Base-by-base conservation (phyloP, 2,113 vertebrate genomes). In the Procavia capensis region DNA sequence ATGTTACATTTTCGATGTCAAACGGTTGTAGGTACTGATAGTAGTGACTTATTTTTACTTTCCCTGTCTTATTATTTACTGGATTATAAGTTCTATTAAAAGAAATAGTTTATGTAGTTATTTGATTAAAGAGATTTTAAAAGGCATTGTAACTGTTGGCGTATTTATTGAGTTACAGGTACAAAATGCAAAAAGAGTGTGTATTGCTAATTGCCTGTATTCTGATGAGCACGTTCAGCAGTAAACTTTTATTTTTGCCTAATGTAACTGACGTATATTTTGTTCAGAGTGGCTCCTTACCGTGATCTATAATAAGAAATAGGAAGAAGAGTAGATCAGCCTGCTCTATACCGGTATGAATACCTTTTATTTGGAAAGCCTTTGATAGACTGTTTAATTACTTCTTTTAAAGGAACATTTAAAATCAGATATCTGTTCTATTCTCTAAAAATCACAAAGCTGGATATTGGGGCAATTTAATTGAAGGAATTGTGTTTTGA, bases 351-450 rank as follows among this genome's bases (percentile, higher is more conserved):
- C 25, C 10, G 64, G 17, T 63, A 83, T 90, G 45, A 89, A 86
- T 61, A 54, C 27, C 13, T 68, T 87, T 84, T 1, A 74, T 41
- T 93, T 70, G 43, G 9, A 14, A 80, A 79, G 24, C 0, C 54
- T 97, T 75, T 86, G 57, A 50, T 43, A n/a, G 9, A 80, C 20
- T 78, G 78, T 61, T 76, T 20, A 19, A 43, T 81, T 70, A 41
- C 81, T 78, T 43, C 24, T 88, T 70, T 96, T n/a, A 87, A 96
- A 90, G n/a, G 61, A 83, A 27, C n/a, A 41, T 14, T 20, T 29
- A 13, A 22, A 83, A 70, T 63, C 29, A 84, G 34, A 1, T 79
- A 90, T 39, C 59, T 95, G 36, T 61, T 76, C 9, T 50, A 14
- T 27, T 50, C 10, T 79, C 8, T 57, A 50, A n/a, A 47, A 76